Base-by-base conservation (phyloP, 2,797 vertebrate genomes). In the Micropoecilia bifurca region DNA sequence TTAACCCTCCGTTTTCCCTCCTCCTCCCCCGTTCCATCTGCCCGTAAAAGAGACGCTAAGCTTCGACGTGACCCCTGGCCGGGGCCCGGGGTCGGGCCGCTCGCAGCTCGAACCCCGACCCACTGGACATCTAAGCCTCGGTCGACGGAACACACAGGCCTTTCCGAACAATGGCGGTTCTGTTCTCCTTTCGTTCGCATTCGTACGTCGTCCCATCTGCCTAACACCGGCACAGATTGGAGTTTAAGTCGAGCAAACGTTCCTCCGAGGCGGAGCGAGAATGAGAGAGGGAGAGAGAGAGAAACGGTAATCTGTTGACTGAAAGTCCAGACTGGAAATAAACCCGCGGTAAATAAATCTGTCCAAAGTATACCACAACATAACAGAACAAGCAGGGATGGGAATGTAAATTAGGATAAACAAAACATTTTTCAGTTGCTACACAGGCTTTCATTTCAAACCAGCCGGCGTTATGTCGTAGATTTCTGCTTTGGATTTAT, bases 231-330 rank as follows among this genome's bases (percentile, higher is more conserved):
- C 88, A 87, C 92, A 91, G 89, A 86, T 84, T 88, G 90, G 77
- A 80, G 28, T 85, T 85, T 89, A 88, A 85, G 74, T 84, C 86
- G 45, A 78, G 4, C 74, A 86, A 87, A 91, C 71, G 88, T 82
- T 59, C 73, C 59, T 83, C 48, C 50, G 74, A 84, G 25, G 22
- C 77, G 13, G 74, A 85, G 39, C 39, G 39, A 41, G 39, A 41
- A 41, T 7, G 39, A 41, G 39, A 41, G 39, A 41, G 7, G 39
- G 47, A 48, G 48, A 50, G 48, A 22, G 2, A 50, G 47, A 80
- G 36, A 71, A 43, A 36, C 77, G 63, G 43, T n/a, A 61, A 61
- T 13, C 22, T 46, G 22, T 43, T 55, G 45, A 79, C 50, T 69
- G 59, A 68, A 66, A 63, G 71, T 80, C 48, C 66, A 72, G 57